phyloP scores from a whole-genome alignment of 2,888 invertebrate genomes.

The Ochropleura plecta region DNA sequence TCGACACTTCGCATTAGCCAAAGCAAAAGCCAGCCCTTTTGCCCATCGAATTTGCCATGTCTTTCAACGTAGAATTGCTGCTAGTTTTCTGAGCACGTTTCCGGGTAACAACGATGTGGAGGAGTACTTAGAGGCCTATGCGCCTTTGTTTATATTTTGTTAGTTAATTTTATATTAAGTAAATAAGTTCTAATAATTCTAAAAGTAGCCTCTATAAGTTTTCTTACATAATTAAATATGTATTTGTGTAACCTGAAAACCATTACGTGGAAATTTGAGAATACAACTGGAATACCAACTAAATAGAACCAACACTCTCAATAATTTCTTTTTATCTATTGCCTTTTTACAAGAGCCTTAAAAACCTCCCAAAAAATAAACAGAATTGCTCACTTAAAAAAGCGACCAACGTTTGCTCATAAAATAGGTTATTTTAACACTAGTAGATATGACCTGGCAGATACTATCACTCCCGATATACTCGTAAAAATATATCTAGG shows the following conservation, averaged over 20 bases:
- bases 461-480: conserved; percentile 16
- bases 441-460: conserved; percentile 2
- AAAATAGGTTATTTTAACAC: conserved; percentile 29
- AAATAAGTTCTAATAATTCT: no score
- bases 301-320: conserved; percentile 1
- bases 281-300: neutral
- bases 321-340: conserved; percentile 5
- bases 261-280: neutral
- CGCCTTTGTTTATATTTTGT: no score
- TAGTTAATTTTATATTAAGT: no score
- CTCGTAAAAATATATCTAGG: conserved; percentile 38
- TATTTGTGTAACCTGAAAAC: neutral
- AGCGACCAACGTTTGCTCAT: conserved; percentile 5
- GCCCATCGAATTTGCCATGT: no score
- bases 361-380: conserved; percentile 15
- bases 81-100: no score
- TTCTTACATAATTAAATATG: neutral
- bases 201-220: no score
- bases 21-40: no score
- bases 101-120: no score
- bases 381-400: conserved; percentile 9
- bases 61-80: no score
- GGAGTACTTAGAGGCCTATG: no score
- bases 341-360: neutral
- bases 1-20: no score